Conservation (phyloP, 2,797 vertebrate species). For the Xenentodon cancila region DNA sequence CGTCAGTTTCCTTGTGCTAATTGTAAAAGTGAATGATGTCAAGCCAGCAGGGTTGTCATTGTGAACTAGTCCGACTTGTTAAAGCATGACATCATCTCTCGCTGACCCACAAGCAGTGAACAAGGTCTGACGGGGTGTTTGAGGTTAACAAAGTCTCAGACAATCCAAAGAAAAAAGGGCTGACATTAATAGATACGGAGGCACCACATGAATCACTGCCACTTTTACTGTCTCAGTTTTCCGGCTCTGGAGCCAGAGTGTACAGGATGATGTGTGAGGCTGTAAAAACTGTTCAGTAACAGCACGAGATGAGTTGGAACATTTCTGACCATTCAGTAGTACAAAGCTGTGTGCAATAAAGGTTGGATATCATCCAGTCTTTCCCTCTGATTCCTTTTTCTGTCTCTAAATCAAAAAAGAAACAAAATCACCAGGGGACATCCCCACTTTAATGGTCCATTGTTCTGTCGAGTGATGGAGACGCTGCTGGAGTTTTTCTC, state of each 20-base stretch:
- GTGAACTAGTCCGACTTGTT: constrained; percentile 9
- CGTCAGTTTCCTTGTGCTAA: neutral
- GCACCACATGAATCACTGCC: constrained; percentile 49
- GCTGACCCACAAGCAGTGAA: constrained; percentile 7
- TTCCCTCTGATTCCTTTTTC: constrained; percentile 7
- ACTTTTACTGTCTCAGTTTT: constrained; percentile 47
- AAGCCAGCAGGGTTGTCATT: neutral
- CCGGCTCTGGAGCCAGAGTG: constrained; percentile 40
- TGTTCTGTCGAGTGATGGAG: constrained; percentile 38
- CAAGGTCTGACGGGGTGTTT: constrained; percentile 25
- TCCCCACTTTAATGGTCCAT: constrained; percentile 30
- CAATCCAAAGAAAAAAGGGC: constrained; percentile 4
- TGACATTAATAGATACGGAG: constrained; percentile 28
- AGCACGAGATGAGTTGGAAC: constrained; percentile 42
- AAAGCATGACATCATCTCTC: constrained; percentile 18
- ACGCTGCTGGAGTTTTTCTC: constrained; percentile 6
- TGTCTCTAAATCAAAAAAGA: constrained; percentile 36
- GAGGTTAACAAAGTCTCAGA: constrained; percentile 42
- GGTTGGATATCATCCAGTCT: constrained; percentile 41
- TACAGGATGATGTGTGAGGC: constrained; percentile 61
- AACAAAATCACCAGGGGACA: constrained; percentile 43
- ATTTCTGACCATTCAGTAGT: constrained; percentile 53
- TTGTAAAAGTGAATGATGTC: neutral
- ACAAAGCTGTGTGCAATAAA: constrained; percentile 15
- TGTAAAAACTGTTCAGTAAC: constrained; percentile 45